Evolutionary conservation across 2,113 vertebrate genomes (phyloP).

Genomic region (Garra rufa): DNA sequence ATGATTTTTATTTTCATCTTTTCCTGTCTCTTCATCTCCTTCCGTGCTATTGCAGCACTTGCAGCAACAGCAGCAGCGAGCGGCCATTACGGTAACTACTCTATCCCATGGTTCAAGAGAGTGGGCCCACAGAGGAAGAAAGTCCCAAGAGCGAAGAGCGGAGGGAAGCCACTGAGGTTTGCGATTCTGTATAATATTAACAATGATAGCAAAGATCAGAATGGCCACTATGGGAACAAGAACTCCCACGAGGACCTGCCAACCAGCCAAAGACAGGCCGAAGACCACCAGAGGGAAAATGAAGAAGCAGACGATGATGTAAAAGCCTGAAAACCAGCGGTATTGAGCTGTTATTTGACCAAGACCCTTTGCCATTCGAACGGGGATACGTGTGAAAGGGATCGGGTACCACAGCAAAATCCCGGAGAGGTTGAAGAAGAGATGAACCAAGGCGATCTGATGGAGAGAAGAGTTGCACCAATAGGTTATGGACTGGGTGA

Average conservation of each 20-base stretch:
- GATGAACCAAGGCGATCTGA: constrained; percentile 94
- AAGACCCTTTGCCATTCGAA: constrained; percentile 83
- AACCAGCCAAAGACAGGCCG: constrained; percentile 87
- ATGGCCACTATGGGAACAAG: constrained; percentile 75
- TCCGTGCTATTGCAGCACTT: constrained; percentile 80
- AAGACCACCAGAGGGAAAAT: constrained; percentile 83
- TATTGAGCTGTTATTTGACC: constrained; percentile 86
- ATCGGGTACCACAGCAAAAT: constrained; percentile 92
- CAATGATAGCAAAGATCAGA: constrained; percentile 73
- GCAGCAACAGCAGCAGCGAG: constrained; percentile 80
- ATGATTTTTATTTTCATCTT: constrained; percentile 56
- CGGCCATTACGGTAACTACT: constrained; percentile 62
- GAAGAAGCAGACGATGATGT: constrained; percentile 87
- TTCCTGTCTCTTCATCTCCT: constrained; percentile 54
- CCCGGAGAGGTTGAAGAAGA: constrained; percentile 94
- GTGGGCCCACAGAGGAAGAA: constrained; percentile 87
- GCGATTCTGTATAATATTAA: constrained; percentile 80
- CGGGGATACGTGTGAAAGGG: constrained; percentile 88
- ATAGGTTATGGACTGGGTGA: not conserved
- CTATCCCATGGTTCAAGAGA: constrained; percentile 89
- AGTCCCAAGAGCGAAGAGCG: constrained; percentile 83
- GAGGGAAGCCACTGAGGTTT: constrained; percentile 78
- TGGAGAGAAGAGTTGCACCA: constrained; percentile 53
- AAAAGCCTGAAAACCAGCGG: constrained; percentile 92
- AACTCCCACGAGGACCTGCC: constrained; percentile 85